A percentile compares a stretch with the other conserved stretches of the same genome.
Conservation (phyloP, 2,113 vertebrate genomes). For the Rhabdornis inornatus region DNA sequence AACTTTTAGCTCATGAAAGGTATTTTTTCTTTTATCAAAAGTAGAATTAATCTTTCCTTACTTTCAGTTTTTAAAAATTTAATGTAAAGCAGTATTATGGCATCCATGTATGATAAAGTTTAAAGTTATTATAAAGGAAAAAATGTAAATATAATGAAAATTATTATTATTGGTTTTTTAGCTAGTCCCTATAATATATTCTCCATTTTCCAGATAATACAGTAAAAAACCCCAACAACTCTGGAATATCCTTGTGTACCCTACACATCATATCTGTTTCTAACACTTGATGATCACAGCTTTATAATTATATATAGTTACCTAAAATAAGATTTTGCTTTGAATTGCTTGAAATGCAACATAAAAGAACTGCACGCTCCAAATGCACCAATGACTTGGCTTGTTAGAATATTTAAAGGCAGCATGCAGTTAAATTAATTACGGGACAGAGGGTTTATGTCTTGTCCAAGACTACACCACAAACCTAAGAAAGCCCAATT, state of each 20-base stretch:
- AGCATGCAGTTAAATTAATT: not conserved
- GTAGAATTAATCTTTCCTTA: not conserved
- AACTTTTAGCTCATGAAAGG: not conserved
- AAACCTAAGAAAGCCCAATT: not conserved
- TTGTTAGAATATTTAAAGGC: not conserved
- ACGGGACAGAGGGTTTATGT: not conserved
- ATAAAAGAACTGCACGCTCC: not conserved
- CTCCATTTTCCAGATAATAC: not conserved
- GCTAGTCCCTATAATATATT: not conserved
- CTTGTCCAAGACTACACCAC: not conserved
- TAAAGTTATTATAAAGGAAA: not conserved
- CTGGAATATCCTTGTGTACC: not conserved
- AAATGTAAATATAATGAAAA: not conserved
- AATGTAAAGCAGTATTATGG: not conserved
- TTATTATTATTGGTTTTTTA: not conserved
- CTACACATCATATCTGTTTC: not conserved
- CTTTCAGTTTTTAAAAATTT: not conserved
- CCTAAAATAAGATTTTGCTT: conserved; percentile 1
- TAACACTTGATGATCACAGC: not conserved
- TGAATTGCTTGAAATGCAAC: not conserved
- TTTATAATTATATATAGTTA: not conserved
- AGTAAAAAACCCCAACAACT: not conserved
- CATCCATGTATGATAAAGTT: not conserved
- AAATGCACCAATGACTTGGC: not conserved
- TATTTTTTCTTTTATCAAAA: not conserved